Percentiles rank a stretch among this genome's conserved stretches.
phyloP scores from a whole-genome alignment of 92 coral and sea anemone species.

The Hydrozoanthus gracilis region DNA sequence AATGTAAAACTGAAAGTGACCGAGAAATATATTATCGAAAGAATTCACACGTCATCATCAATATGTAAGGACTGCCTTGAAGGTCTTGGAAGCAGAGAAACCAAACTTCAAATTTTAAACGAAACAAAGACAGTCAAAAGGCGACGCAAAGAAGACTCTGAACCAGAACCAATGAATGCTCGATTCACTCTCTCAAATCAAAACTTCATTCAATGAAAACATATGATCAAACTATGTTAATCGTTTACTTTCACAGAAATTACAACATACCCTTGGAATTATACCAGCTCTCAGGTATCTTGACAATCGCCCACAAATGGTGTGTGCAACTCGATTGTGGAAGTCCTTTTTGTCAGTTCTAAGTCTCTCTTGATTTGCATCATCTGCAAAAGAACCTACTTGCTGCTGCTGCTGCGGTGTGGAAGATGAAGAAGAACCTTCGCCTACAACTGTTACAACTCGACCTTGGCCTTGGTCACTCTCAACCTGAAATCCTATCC shows the following conservation, averaged over 20 bases:
- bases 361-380: constrained; percentile 7
- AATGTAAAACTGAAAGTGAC: no score
- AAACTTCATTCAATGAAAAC: no score
- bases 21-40: no score
- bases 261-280: constrained; percentile 55
- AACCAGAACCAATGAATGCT: no score
- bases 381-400: constrained; percentile 14
- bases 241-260: not conserved
- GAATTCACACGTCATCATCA: no score
- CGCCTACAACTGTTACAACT: constrained; percentile 21
- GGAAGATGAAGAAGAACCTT: not conserved
- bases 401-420: not conserved
- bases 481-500: constrained; percentile 5
- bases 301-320: constrained; percentile 66
- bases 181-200: no score
- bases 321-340: constrained; percentile 61
- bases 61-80: no score
- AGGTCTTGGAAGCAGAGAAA: no score
- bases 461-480: constrained; percentile 9
- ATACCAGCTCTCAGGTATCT: constrained; percentile 50
- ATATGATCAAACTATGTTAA: not conserved
- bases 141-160: no score
- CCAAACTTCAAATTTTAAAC: no score
- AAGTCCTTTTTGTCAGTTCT: constrained; percentile 40
- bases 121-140: no score